Conservation (phyloP, 2,797 vertebrate genomes). For the Characodon lateralis region DNA sequence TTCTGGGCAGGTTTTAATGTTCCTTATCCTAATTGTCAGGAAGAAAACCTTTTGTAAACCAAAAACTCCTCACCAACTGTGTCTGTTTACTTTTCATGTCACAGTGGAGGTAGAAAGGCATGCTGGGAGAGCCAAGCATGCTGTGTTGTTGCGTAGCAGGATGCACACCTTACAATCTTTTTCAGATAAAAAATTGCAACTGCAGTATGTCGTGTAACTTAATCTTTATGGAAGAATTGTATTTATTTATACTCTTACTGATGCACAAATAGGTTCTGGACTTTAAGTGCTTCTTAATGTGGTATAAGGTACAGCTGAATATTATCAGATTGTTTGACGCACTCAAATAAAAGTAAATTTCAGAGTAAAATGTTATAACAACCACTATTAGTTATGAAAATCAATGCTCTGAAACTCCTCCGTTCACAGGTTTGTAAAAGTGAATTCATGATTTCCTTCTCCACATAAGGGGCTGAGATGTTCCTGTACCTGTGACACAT, state of each 20-base stretch:
- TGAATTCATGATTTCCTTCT: background rate
- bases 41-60: slow-evolving; percentile 33
- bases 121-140: slow-evolving; percentile 17
- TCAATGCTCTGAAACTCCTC: background rate
- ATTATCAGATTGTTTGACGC: background rate
- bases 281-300: background rate
- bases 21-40: slow-evolving; percentile 35
- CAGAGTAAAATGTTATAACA: background rate
- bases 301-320: background rate
- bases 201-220: background rate
- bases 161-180: slow-evolving; percentile 9
- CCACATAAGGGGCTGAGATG: background rate
- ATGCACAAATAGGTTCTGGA: background rate
- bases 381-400: background rate
- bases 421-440: background rate
- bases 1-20: slow-evolving; percentile 24
- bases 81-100: slow-evolving; percentile 32
- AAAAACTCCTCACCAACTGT: slow-evolving; percentile 22
- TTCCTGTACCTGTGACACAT: background rate
- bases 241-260: background rate
- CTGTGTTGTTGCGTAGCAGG: slow-evolving; percentile 13
- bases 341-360: background rate
- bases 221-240: background rate
- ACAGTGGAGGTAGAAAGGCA: slow-evolving; percentile 18
- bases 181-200: background rate